Percentiles rank a stretch among this genome's conserved stretches.
Conservation (phyloP, 2,113 vertebrate species). For the Lagopus leucura region DNA sequence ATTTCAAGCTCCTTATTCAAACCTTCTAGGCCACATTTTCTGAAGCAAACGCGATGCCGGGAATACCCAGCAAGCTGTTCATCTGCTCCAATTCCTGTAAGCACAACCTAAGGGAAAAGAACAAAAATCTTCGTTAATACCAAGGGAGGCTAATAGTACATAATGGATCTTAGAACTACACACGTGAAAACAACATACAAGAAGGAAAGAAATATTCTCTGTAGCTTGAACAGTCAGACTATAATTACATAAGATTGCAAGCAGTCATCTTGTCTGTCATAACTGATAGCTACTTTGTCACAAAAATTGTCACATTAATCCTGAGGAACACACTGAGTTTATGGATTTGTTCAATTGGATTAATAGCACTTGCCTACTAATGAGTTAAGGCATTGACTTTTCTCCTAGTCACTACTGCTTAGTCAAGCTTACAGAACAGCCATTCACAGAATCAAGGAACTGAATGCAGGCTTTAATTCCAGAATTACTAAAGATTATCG, state of each 20-base stretch:
- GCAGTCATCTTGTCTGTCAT: background rate
- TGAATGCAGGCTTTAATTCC: background rate
- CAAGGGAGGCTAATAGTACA: background rate
- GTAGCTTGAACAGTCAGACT: background rate
- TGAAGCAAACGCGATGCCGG: constrained; percentile 88
- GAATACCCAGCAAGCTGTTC: constrained; percentile 97
- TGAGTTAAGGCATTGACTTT: background rate
- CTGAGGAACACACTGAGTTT: background rate
- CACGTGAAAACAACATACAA: background rate
- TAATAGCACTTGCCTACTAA: background rate
- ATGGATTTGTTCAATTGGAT: background rate
- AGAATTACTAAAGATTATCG: background rate
- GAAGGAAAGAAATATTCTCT: background rate
- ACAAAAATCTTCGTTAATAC: background rate
- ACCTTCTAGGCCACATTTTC: constrained; percentile 78
- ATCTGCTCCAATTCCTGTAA: constrained; percentile 95
- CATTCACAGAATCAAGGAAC: background rate
- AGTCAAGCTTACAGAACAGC: background rate
- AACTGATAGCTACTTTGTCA: background rate
- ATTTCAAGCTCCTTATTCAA: constrained; percentile 88
- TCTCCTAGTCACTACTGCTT: background rate
- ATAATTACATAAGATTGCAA: background rate
- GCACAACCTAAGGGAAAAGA: constrained; percentile 80
- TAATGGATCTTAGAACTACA: background rate
- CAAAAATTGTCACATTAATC: background rate